phyloP scores from a whole-genome alignment of 2,113 vertebrate species.

The Colius striatus region DNA sequence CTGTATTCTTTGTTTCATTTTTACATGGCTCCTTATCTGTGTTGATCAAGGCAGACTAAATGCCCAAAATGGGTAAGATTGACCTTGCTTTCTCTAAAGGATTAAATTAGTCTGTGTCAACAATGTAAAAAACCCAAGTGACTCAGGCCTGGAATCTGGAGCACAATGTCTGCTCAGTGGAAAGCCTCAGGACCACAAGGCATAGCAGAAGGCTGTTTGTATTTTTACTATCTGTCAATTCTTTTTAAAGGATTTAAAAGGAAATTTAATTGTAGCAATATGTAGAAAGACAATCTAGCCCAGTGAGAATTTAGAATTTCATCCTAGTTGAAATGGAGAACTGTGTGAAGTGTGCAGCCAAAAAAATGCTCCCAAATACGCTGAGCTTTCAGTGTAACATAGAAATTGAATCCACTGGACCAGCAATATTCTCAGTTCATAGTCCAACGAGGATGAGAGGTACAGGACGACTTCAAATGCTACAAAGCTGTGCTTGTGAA shows the following conservation, averaged over 20 bases:
- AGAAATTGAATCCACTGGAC: neutral
- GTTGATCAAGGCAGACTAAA: neutral
- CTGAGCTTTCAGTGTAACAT: neutral
- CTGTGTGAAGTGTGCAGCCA: neutral
- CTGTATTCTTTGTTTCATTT: neutral
- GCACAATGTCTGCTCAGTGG: accelerated
- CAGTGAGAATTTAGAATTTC: neutral
- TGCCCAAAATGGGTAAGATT: neutral
- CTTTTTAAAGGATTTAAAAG: neutral
- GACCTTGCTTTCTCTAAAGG: neutral
- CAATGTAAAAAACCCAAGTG: neutral
- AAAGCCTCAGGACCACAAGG: neutral
- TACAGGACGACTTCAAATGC: neutral
- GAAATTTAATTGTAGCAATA: neutral
- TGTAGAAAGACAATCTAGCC: neutral
- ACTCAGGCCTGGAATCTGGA: neutral
- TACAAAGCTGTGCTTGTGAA: neutral
- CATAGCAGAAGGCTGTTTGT: neutral
- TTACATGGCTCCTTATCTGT: neutral
- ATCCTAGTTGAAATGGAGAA: neutral
- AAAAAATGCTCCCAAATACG: neutral
- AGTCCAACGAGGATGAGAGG: neutral
- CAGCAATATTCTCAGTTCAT: neutral
- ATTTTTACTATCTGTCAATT: neutral
- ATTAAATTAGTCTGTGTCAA: neutral